phyloP scores from a whole-genome alignment of 2,113 vertebrate species.

The Barnardius zonarius region DNA sequence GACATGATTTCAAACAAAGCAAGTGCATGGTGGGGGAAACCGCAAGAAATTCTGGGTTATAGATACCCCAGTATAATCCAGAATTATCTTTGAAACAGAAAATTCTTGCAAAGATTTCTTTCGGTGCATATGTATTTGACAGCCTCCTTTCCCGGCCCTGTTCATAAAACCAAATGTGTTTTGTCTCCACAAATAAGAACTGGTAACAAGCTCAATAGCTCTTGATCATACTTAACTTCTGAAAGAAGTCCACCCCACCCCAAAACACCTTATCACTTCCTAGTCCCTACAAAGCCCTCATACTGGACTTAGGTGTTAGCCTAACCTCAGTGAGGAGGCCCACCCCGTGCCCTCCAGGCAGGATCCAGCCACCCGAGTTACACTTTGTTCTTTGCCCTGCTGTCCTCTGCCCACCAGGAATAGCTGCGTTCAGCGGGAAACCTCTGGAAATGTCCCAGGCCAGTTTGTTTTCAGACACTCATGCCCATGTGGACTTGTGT shows the following conservation, averaged over 20 bases:
- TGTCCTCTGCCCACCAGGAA: background rate
- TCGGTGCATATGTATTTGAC: rapidly evolving
- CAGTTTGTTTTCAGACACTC: background rate
- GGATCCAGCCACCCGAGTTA: rapidly evolving
- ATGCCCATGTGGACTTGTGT: rapidly evolving
- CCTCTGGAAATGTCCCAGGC: rapidly evolving
- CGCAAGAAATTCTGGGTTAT: background rate
- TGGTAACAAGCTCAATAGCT: rapidly evolving
- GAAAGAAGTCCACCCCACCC: rapidly evolving
- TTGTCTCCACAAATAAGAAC: background rate
- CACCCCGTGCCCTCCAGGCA: rapidly evolving
- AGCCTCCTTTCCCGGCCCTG: background rate
- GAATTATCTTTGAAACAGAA: background rate
- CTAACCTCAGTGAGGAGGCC: rapidly evolving
- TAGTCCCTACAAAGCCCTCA: rapidly evolving
- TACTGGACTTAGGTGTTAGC: rapidly evolving
- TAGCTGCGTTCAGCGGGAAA: background rate
- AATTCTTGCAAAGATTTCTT: background rate
- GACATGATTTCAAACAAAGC: background rate
- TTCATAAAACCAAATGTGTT: background rate
- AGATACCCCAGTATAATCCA: background rate
- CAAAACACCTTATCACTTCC: rapidly evolving
- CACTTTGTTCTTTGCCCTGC: rapidly evolving
- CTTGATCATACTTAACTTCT: rapidly evolving
- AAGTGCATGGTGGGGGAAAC: background rate